A percentile compares a stretch with the other conserved stretches of the same genome.
Evolutionary conservation across 2,797 vertebrate species (phyloP).

Genomic region (Heliangelus exortis): DNA sequence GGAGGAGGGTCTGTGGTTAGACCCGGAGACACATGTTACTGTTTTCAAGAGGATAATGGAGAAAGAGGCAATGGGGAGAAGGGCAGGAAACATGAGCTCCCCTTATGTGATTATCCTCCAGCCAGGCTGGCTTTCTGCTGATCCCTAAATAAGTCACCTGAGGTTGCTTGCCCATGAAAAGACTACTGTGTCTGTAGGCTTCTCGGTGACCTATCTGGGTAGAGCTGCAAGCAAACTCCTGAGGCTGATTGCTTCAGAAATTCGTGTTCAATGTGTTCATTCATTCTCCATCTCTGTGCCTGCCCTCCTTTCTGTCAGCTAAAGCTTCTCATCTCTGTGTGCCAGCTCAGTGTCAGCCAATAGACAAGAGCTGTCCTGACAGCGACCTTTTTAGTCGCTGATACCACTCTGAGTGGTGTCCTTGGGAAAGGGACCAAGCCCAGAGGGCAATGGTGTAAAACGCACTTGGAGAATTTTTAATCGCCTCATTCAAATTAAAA

Average conservation of each 20-base stretch:
- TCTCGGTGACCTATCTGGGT: background rate
- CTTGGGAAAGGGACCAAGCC: constrained; percentile 10
- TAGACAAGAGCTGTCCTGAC: background rate
- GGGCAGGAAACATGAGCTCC: background rate
- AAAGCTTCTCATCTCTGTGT: background rate
- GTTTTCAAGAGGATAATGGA: background rate
- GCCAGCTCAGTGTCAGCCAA: background rate
- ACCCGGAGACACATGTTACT: background rate
- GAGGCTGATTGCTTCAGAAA: background rate
- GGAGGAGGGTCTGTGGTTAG: accelerated
- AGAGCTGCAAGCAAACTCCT: background rate
- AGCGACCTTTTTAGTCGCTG: background rate
- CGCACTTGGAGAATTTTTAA: constrained; percentile 42
- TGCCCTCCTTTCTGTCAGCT: background rate
- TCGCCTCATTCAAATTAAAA: constrained; percentile 67
- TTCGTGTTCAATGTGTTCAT: background rate
- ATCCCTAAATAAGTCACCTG: background rate
- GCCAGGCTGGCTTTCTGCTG: background rate
- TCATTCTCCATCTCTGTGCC: background rate
- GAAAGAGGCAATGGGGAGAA: background rate
- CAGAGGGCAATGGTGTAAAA: constrained; percentile 37
- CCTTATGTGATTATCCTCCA: background rate
- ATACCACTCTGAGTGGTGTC: background rate
- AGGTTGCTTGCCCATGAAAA: background rate
- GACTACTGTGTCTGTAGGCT: background rate